Evolutionary conservation across 2,113 vertebrate genomes (phyloP).

Genomic region (Chauna torquata): DNA sequence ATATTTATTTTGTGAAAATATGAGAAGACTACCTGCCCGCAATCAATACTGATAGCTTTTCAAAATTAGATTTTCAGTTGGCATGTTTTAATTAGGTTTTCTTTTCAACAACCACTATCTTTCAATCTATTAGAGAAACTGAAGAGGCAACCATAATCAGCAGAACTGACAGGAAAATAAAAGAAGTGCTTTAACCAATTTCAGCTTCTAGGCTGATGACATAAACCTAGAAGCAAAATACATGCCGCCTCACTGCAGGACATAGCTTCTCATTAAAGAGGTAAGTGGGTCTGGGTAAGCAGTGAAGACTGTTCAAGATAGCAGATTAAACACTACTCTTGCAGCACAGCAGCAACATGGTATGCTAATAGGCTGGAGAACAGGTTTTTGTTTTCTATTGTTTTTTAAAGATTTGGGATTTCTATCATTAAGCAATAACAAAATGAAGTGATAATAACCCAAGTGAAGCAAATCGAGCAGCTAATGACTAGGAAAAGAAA

Average conservation of each 20-base stretch:
- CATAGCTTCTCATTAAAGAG: conserved; percentile 67
- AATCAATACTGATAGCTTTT: background rate
- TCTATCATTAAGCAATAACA: conserved; percentile 7
- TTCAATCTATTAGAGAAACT: background rate
- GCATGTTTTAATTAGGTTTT: background rate
- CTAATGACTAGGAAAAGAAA: background rate
- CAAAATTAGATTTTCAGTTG: background rate
- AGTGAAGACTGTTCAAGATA: conserved; percentile 54
- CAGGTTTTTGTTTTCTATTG: background rate
- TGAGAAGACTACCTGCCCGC: background rate
- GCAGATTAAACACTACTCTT: conserved; percentile 61
- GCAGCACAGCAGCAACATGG: conserved; percentile 12
- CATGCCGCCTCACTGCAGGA: conserved; percentile 51
- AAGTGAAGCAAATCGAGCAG: background rate
- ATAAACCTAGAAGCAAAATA: conserved; percentile 62
- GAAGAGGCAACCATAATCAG: conserved; percentile 8
- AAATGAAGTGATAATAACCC: background rate
- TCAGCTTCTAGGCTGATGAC: conserved; percentile 51
- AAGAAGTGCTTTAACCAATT: conserved; percentile 46
- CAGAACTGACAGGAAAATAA: conserved; percentile 49
- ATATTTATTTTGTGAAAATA: background rate
- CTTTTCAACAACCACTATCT: background rate
- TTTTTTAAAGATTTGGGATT: background rate
- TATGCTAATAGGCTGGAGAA: conserved; percentile 34
- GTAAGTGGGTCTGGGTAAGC: conserved; percentile 61